These are phyloP conservation scores for Temnothorax ravouxi DNA, from an alignment of 2,888 invertebrate species.

Conservation along the genomic window DNA sequence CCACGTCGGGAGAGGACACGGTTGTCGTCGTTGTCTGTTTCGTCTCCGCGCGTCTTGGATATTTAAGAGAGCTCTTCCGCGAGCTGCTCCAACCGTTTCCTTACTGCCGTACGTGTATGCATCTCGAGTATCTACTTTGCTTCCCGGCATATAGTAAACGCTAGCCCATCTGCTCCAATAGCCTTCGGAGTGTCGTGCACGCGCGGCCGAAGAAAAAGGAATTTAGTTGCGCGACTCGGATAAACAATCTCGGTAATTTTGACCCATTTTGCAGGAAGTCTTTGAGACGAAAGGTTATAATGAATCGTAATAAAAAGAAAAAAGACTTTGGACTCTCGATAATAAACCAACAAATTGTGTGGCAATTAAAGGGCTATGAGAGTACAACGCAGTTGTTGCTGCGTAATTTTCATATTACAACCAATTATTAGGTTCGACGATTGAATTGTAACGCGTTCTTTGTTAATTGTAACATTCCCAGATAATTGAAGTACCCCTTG, in stretches of 20 bases:
- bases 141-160: background rate
- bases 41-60: slow-evolving; percentile 20
- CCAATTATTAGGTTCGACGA: too few species aligned
- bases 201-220: background rate
- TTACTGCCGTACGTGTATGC: slow-evolving; percentile 7
- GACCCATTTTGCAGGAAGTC: background rate
- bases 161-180: background rate
- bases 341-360: too few species aligned
- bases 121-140: background rate
- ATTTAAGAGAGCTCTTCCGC: slow-evolving; percentile 47
- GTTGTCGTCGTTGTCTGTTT: slow-evolving; percentile 39
- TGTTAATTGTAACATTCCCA: background rate
- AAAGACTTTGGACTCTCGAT: too few species aligned
- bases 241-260: slow-evolving; percentile 8
- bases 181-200: background rate
- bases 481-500: background rate
- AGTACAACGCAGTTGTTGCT: too few species aligned
- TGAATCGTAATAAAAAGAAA: too few species aligned
- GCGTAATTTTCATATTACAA: too few species aligned
- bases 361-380: too few species aligned
- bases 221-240: background rate
- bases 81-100: slow-evolving; percentile 1
- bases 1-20: slow-evolving; percentile 41
- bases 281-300: background rate
- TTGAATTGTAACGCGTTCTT: background rate